phyloP scores from a whole-genome alignment of 2,888 invertebrate species.

The Agrilus biguttatus region DNA sequence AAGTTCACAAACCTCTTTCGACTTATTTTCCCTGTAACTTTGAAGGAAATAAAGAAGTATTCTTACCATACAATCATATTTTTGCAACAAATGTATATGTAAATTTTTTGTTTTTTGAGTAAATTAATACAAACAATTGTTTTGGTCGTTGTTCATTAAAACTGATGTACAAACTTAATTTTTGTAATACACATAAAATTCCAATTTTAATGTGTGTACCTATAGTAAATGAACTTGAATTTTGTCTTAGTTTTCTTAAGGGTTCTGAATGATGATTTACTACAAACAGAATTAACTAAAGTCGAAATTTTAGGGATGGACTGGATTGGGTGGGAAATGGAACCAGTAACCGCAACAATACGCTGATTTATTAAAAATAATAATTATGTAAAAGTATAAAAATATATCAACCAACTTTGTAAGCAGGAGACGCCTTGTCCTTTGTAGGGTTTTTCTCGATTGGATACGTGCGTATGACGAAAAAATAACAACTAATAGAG shows the following conservation, averaged over 20 bases:
- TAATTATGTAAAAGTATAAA: conserved; percentile 3
- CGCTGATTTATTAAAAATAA: conserved; percentile 12
- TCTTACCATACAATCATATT: too few species aligned
- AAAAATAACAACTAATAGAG: conserved; percentile 1
- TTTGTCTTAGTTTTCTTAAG: too few species aligned
- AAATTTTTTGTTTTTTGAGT: too few species aligned
- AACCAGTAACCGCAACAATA: conserved; percentile 21
- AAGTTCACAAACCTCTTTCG: conserved; percentile 11
- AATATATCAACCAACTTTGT: neutral
- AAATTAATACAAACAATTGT: too few species aligned
- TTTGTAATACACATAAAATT: too few species aligned
- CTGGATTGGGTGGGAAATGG: conserved; percentile 32
- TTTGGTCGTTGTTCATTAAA: too few species aligned
- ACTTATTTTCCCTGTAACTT: too few species aligned
- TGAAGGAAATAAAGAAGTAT: too few species aligned
- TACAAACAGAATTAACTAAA: neutral
- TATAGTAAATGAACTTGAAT: too few species aligned
- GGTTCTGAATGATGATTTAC: neutral
- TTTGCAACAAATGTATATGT: too few species aligned
- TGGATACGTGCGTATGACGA: neutral
- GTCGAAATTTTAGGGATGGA: conserved; percentile 34
- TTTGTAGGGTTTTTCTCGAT: neutral
- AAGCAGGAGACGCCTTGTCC: conserved; percentile 2
- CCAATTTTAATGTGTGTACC: too few species aligned
- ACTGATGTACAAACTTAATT: too few species aligned